Evolutionary conservation across 2,888 invertebrate genomes (phyloP).

Genomic region (Andricus curvator): DNA sequence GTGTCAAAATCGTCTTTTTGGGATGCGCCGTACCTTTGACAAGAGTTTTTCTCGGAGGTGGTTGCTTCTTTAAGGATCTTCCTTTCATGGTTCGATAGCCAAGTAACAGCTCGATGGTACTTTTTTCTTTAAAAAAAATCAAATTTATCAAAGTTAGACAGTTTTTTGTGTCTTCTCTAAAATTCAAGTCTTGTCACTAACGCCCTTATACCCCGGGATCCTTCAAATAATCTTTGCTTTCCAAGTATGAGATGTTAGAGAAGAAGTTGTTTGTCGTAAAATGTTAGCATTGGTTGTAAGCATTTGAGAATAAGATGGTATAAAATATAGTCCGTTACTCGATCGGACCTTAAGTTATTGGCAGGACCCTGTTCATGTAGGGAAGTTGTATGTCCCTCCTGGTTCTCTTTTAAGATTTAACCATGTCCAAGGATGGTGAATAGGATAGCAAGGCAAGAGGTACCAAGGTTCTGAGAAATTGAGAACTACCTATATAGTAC

Average conservation of each 20-base stretch:
- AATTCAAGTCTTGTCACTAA: too few species aligned
- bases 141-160: too few species aligned
- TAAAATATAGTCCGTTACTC: slow-evolving; percentile 25
- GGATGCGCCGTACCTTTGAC: too few species aligned
- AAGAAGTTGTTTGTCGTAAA: neutral
- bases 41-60: too few species aligned
- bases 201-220: too few species aligned
- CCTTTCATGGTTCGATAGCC: too few species aligned
- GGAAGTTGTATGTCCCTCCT: neutral
- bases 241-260: neutral
- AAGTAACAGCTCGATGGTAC: too few species aligned
- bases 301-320: slow-evolving; percentile 17
- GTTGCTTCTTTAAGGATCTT: too few species aligned
- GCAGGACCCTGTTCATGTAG: neutral
- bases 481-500: slow-evolving; percentile 21
- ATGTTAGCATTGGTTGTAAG: neutral
- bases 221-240: too few species aligned
- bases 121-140: too few species aligned
- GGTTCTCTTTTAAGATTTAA: neutral
- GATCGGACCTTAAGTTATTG: slow-evolving; percentile 14
- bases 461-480: slow-evolving; percentile 15
- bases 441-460: neutral
- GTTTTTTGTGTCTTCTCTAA: too few species aligned
- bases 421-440: slow-evolving; percentile 6
- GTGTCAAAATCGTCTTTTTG: too few species aligned